Percentiles rank a stretch among this genome's conserved stretches.
phyloP scores from a whole-genome alignment of 2,888 invertebrate species.

The Horisme vitalbata region DNA sequence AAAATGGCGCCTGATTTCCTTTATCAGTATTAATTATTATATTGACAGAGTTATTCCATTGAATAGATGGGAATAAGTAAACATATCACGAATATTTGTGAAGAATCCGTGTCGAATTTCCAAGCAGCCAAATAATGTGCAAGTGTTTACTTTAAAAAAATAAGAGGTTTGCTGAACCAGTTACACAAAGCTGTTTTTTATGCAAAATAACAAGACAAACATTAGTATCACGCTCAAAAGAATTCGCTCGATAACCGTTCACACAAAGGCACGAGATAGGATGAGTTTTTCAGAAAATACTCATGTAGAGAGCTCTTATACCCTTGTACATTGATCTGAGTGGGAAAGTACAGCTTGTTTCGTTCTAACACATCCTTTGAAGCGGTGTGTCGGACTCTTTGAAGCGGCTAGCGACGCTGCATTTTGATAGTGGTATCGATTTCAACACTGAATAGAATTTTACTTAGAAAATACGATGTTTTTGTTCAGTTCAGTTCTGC shows the following conservation, averaged over 20 bases:
- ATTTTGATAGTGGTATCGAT: constrained; percentile 76
- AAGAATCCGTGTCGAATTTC: too few species aligned
- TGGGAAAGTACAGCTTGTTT: constrained; percentile 67
- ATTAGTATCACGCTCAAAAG: constrained; percentile 25
- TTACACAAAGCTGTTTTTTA: constrained; percentile 17
- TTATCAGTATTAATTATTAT: neutral
- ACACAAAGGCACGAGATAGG: constrained; percentile 49
- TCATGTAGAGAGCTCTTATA: constrained; percentile 49
- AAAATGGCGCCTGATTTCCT: constrained; percentile 11
- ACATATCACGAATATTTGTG: too few species aligned
- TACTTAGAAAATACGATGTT: constrained; percentile 40
- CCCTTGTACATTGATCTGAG: constrained; percentile 62
- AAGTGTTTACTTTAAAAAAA: neutral
- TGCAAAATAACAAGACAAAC: constrained; percentile 27
- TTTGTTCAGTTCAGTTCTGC: constrained; percentile 10
- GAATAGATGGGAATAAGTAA: too few species aligned
- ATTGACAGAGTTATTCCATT: neutral
- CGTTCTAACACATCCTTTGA: constrained; percentile 63
- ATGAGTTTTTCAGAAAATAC: constrained; percentile 54
- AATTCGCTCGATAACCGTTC: constrained; percentile 38
- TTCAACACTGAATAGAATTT: constrained; percentile 68
- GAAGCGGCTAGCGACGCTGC: constrained; percentile 50
- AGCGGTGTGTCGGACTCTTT: constrained; percentile 59
- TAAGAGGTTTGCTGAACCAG: too few species aligned
- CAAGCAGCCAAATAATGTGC: too few species aligned